Base-by-base conservation (phyloP, 2,888 invertebrate genomes). In the Patella caerulea region DNA sequence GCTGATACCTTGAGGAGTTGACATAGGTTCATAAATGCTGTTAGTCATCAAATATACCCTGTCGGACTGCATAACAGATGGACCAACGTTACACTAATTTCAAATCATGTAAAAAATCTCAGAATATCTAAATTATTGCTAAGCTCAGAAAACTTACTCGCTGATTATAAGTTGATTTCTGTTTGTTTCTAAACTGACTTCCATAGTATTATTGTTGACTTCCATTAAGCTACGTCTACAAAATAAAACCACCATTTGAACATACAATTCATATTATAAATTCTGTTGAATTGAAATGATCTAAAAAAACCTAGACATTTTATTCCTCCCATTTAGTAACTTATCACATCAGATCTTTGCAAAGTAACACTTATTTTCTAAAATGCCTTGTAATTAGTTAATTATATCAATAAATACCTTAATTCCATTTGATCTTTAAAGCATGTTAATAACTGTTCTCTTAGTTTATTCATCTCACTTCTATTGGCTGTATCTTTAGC, bases 361-460 rank as follows among this genome's bases (percentile, higher is more conserved):
- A 29, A 45, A 5, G 9, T 72, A 17, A 45, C 17, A 19, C 15
- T 17, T 3, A 5, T 14, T 34, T 3, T 4, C 15, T n/a, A 3
- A 2, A 45, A 72, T 72, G 11, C 52, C 7, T 14, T 17, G 52
- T 72, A 3, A 34, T 56, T 29, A 3, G 17, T 56, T 29, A 29
- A 7, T 2, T 7, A 19, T 19, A 74, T 52, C 54, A 56, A 29
- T 55, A 34, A 12, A 73, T 45, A 85, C 84, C 97, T 94, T 56
- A 97, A 92, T 82, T 96, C 95, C 97, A 98, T 97, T 92, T 98
- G 97, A 84, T 96, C 97, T 88, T 96, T 96, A 91, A 98, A 98
- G 0, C 96, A 96, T 0, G 95, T 94, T 5, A 97, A 95, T 71
- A 98, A 96, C 86, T 97, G 95, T 86, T 97, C 96, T 65, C 97